Percentiles rank a stretch among this genome's conserved stretches.
Conservation (phyloP, 2,888 invertebrate genomes). For the Eupithecia insigniata region DNA sequence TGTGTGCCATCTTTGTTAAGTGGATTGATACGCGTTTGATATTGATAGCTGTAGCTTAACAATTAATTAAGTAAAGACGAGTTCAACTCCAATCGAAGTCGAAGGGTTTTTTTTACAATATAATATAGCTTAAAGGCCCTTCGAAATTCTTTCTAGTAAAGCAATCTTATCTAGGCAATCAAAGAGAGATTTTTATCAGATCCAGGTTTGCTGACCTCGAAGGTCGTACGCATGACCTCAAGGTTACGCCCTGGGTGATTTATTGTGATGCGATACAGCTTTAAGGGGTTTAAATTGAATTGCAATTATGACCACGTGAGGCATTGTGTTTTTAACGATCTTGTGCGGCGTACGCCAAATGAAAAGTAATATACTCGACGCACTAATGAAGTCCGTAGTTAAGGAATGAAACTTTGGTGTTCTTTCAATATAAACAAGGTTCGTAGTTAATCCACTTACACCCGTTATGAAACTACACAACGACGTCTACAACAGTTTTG, state of each 20-base stretch:
- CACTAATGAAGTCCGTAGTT: too few relatives aligned
- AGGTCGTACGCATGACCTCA: slow-evolving; percentile 28
- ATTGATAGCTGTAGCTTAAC: not conserved
- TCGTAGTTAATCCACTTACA: too few relatives aligned
- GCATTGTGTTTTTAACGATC: not conserved
- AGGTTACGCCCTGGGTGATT: slow-evolving; percentile 26
- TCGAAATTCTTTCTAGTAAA: slow-evolving; percentile 17
- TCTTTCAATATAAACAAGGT: too few relatives aligned
- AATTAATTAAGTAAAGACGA: too few relatives aligned
- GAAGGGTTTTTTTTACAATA: too few relatives aligned
- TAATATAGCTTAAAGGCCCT: slow-evolving; percentile 7
- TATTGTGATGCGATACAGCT: slow-evolving; percentile 14
- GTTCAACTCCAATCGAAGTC: too few relatives aligned
- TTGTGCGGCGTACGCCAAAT: not conserved
- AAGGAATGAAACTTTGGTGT: too few relatives aligned
- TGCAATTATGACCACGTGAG: slow-evolving; percentile 13
- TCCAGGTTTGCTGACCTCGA: slow-evolving; percentile 31
- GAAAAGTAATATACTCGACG: not conserved
- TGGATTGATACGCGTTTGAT: not conserved
- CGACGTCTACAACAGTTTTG: too few relatives aligned
- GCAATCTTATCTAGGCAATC: slow-evolving; percentile 14
- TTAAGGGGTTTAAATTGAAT: slow-evolving; percentile 14
- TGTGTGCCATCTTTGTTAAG: not conserved
- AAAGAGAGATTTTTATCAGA: slow-evolving; percentile 25
- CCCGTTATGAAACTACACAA: too few relatives aligned